Evolutionary conservation across 2,113 vertebrate species (phyloP).

Genomic region (Oncorhynchus kisutch): DNA sequence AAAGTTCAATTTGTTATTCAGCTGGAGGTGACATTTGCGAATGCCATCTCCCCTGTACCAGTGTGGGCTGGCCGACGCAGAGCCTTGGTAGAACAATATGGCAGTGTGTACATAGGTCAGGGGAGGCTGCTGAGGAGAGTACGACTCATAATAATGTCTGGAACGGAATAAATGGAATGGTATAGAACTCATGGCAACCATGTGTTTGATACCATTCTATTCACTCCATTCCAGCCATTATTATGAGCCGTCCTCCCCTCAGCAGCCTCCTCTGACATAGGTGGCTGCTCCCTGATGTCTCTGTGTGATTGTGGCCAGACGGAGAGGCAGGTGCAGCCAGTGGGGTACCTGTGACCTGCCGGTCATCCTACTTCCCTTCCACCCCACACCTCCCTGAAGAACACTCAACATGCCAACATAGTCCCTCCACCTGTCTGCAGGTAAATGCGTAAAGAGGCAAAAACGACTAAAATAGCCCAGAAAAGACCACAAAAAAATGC

Average conservation of each 20-base stretch:
- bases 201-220: too few species aligned
- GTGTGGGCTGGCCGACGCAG: too few species aligned
- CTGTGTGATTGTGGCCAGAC: conserved; percentile 21
- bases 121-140: too few species aligned
- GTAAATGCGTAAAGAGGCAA: background rate
- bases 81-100: background rate
- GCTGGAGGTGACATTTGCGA: background rate
- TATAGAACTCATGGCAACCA: too few species aligned
- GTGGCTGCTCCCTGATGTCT: too few species aligned
- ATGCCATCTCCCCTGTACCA: background rate
- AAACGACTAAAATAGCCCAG: background rate
- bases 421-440: background rate
- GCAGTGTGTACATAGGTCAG: background rate
- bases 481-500: background rate
- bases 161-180: too few species aligned
- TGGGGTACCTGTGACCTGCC: conserved; percentile 21
- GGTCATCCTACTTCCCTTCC: conserved; percentile 43
- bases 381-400: conserved; percentile 22
- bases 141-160: too few species aligned
- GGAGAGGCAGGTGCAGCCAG: conserved; percentile 39
- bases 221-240: too few species aligned
- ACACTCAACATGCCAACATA: conserved; percentile 10
- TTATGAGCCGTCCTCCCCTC: too few species aligned
- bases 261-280: too few species aligned
- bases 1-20: background rate